Conservation (phyloP, 53 echinoderm and acorn worm species). For the Holothuria scabra region DNA sequence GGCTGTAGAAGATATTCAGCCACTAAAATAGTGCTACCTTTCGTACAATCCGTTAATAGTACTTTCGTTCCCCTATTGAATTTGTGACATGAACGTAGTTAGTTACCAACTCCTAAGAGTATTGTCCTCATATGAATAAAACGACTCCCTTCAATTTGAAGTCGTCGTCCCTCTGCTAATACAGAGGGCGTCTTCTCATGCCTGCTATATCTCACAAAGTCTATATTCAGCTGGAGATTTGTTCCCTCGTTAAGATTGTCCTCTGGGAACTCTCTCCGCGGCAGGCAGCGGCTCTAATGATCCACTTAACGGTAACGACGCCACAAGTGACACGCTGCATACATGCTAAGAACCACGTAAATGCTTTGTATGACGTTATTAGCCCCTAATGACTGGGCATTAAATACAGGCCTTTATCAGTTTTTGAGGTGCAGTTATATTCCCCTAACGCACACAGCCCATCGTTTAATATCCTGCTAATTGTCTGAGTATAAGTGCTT, state of each 20-base stretch:
- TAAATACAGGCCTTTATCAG: constrained; percentile 23
- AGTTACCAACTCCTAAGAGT: too few species aligned
- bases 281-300: constrained; percentile 44
- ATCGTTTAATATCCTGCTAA: constrained; percentile 42
- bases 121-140: too few species aligned
- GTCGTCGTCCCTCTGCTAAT: too few species aligned
- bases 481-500: constrained; percentile 36
- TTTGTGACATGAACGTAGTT: too few species aligned
- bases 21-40: too few species aligned
- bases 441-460: constrained; percentile 23
- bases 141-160: too few species aligned
- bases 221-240: not conserved
- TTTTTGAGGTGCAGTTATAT: constrained; percentile 39
- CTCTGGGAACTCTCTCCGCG: constrained; percentile 24
- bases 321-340: constrained; percentile 41
- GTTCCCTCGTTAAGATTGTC: constrained; percentile 33
- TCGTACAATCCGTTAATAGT: too few species aligned
- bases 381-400: constrained; percentile 38
- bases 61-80: too few species aligned
- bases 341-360: constrained; percentile 31
- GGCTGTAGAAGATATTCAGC: too few species aligned
- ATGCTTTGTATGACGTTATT: constrained; percentile 30
- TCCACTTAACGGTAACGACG: constrained; percentile 49
- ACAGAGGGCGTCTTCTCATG: too few species aligned
- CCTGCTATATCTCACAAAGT: too few species aligned